Conservation (phyloP, 2,888 invertebrate species). For the Pseudeuparius sepicola region DNA sequence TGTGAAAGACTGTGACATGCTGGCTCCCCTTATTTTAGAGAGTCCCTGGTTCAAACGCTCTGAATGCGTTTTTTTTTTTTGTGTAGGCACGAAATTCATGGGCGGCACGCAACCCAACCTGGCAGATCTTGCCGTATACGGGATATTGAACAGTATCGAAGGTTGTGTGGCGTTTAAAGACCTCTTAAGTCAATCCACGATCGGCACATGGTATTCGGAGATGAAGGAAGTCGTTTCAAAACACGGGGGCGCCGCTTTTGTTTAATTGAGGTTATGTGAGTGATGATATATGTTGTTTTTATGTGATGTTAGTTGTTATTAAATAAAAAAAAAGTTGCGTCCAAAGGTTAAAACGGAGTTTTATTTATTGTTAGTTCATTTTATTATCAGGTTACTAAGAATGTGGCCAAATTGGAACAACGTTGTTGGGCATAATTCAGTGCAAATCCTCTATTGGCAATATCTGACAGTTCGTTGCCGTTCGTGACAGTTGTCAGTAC, state of each 20-base stretch:
- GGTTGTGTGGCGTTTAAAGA: slow-evolving; percentile 87
- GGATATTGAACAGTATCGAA: slow-evolving; percentile 85
- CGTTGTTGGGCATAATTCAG: slow-evolving; percentile 57
- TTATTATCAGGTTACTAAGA: slow-evolving; percentile 4
- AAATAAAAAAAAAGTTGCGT: too few relatives aligned
- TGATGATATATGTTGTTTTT: too few relatives aligned
- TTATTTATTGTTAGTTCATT: too few relatives aligned
- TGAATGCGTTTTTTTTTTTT: too few relatives aligned
- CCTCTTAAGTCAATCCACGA: slow-evolving; percentile 58
- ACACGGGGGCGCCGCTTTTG: slow-evolving; percentile 46
- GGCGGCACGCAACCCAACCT: slow-evolving; percentile 84
- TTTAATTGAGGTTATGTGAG: too few relatives aligned
- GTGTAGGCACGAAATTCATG: slow-evolving; percentile 54
- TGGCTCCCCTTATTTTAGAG: too few relatives aligned
- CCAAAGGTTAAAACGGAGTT: too few relatives aligned
- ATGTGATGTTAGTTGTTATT: too few relatives aligned
- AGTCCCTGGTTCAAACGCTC: too few relatives aligned
- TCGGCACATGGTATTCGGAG: slow-evolving; percentile 67
- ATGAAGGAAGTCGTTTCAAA: slow-evolving; percentile 55
- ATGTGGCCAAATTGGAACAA: slow-evolving; percentile 37
- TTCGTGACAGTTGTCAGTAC: slow-evolving; percentile 63
- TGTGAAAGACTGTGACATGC: too few relatives aligned
- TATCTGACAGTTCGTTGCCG: slow-evolving; percentile 51
- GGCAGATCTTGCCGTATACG: slow-evolving; percentile 87
- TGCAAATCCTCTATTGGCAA: slow-evolving; percentile 66